These are phyloP conservation scores for Pomacea canaliculata DNA, from an alignment of 2,888 invertebrate species.

Conservation along the genomic window DNA sequence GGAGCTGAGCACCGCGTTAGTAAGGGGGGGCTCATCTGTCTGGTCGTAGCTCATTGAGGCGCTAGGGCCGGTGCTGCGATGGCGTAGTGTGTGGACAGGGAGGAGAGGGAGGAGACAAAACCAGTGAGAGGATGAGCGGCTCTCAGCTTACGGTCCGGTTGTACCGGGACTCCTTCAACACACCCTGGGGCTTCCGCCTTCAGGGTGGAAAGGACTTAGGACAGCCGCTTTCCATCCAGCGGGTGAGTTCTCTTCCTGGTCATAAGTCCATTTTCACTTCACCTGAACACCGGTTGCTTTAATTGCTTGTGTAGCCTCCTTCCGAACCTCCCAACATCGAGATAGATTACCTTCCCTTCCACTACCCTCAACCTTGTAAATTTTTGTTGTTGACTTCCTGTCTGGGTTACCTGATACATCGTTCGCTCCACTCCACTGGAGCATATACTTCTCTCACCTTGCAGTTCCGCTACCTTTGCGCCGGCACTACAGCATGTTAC, in stretches of 20 bases:
- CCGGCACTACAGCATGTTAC: too few species aligned
- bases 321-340: not conserved
- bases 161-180: slow-evolving; percentile 67
- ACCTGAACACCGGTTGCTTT: not conserved
- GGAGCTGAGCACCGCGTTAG: too few species aligned
- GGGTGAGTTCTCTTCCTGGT: slow-evolving; percentile 60
- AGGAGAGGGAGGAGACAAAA: not conserved
- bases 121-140: slow-evolving; percentile 33
- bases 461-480: too few species aligned
- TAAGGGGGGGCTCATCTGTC: not conserved
- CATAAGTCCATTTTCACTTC: not conserved
- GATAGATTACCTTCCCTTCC: too few species aligned
- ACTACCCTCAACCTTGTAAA: too few species aligned
- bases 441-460: too few species aligned
- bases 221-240: slow-evolving; percentile 64
- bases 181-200: slow-evolving; percentile 70
- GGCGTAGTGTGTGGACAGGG: not conserved
- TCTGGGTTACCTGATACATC: too few species aligned
- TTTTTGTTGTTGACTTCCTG: too few species aligned
- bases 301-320: not conserved
- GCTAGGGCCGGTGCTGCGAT: not conserved
- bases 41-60: not conserved
- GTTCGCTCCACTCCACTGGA: too few species aligned
- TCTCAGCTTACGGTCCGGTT: slow-evolving; percentile 61
- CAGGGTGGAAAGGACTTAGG: slow-evolving; percentile 69